These are phyloP conservation scores for Ariolimax columbianus DNA, from an alignment of 2,888 invertebrate genomes.

Conservation along the genomic window DNA sequence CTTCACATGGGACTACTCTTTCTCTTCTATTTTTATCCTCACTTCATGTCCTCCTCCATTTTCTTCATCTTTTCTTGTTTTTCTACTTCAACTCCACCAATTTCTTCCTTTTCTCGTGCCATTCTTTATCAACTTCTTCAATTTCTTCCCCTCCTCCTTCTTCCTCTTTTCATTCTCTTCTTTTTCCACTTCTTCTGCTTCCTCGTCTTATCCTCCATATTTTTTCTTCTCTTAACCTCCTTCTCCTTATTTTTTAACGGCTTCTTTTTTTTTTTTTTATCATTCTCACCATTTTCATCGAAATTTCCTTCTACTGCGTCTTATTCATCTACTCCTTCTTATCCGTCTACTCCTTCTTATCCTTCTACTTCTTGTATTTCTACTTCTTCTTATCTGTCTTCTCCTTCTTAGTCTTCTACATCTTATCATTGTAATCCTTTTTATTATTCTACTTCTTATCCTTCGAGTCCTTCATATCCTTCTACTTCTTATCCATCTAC, in stretches of 20 bases:
- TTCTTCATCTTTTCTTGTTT: not conserved
- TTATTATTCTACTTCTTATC: too few relatives aligned
- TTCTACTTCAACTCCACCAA: not conserved
- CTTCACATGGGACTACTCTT: not conserved
- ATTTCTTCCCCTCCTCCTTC: not conserved
- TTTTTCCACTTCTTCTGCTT: not conserved
- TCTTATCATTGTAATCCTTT: too few relatives aligned
- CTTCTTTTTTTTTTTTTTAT: not conserved
- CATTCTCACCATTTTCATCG: not conserved
- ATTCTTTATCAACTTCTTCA: slow-evolving; percentile 6
- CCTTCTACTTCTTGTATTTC: not conserved
- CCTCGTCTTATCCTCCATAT: not conserved
- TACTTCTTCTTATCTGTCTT: not conserved
- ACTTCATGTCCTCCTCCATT: not conserved
- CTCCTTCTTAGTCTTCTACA: not conserved
- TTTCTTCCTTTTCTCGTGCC: not conserved
- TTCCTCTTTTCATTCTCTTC: not conserved
- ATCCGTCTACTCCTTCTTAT: not conserved
- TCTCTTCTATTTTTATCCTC: not conserved
- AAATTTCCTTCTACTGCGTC: not conserved
- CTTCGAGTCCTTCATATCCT: too few relatives aligned
- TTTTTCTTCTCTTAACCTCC: not conserved
- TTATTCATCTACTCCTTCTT: not conserved
- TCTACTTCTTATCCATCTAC: not conserved
- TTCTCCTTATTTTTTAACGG: not conserved